A percentile compares a stretch with the other conserved stretches of the same genome.
phyloP scores from a whole-genome alignment of 1,140 invertebrate species.

The Drosophila trapezifrons region DNA sequence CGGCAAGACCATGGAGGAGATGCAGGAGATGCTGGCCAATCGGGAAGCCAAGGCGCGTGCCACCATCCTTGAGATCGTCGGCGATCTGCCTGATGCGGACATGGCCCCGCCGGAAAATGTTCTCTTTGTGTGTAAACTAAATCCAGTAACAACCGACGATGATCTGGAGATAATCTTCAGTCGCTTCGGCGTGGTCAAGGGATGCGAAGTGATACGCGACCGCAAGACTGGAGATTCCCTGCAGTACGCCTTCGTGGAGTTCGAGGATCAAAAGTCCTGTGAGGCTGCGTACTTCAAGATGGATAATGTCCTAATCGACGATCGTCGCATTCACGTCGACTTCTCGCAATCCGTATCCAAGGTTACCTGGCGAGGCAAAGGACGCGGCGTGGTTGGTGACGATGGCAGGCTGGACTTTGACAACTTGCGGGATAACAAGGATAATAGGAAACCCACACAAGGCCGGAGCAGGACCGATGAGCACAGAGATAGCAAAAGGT shows the following conservation, averaged over 20 bases:
- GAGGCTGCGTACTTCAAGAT: conserved; percentile 99
- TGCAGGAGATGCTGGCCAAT: conserved; percentile 94
- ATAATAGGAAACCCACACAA: conserved; percentile 16
- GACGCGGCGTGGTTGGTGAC: conserved; percentile 86
- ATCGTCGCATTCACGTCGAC: conserved; percentile 99
- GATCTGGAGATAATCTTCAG: conserved; percentile 99
- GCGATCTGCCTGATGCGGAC: conserved; percentile 98
- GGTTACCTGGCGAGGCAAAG: conserved; percentile 94
- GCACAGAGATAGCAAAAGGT: not conserved
- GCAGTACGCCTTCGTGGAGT: conserved; percentile 99
- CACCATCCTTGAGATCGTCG: conserved; percentile 99
- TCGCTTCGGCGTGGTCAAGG: conserved; percentile 96
- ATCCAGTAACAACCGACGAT: conserved; percentile 99
- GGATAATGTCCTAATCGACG: conserved; percentile 99
- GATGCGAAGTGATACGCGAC: conserved; percentile 99
- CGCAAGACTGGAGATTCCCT: conserved; percentile 96
- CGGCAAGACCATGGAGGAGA: conserved; percentile 92
- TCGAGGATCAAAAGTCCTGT: conserved; percentile 96
- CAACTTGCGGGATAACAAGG: conserved; percentile 59
- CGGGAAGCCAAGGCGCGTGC: conserved; percentile 98
- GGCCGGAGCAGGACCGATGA: conserved; percentile 4
- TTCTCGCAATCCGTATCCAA: conserved; percentile 99
- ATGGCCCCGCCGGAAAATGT: conserved; percentile 99
- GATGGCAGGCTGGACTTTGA: conserved; percentile 69
- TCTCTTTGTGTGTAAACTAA: conserved; percentile 99